A percentile compares a stretch with the other conserved stretches of the same genome.
Evolutionary conservation across 2,888 invertebrate genomes (phyloP).

Genomic region (Hyppa rectilinea): DNA sequence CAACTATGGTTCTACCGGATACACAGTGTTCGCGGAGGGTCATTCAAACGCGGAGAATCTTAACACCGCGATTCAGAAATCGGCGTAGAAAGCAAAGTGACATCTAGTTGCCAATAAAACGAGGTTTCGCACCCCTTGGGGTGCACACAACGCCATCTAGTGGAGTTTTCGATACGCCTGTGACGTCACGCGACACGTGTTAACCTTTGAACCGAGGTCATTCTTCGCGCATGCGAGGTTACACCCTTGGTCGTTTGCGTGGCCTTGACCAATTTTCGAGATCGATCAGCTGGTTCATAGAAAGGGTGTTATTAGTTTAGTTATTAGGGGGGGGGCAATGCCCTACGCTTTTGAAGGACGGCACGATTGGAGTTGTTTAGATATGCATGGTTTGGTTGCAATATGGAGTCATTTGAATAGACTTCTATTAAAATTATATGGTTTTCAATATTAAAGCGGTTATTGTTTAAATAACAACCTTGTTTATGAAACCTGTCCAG

Average conservation of each 20-base stretch:
- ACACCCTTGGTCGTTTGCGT: background rate
- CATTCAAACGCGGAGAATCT: conserved; percentile 25
- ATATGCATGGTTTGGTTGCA: background rate
- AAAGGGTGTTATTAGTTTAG: no score
- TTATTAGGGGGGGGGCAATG: background rate
- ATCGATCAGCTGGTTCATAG: conserved; percentile 1
- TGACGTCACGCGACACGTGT: conserved; percentile 18
- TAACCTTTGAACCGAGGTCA: conserved; percentile 19
- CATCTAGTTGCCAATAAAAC: conserved; percentile 44
- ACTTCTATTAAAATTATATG: background rate
- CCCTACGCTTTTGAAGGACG: background rate
- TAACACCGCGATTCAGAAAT: conserved; percentile 33
- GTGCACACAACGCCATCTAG: conserved; percentile 25
- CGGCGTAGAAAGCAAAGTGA: conserved; percentile 29
- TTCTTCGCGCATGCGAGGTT: conserved; percentile 9
- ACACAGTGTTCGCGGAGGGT: conserved; percentile 10
- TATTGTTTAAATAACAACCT: background rate
- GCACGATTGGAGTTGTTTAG: background rate
- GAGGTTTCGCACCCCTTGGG: background rate
- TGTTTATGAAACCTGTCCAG: background rate
- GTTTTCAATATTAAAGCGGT: background rate
- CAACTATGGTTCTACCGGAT: conserved; percentile 59
- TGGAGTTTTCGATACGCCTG: background rate
- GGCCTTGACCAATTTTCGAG: conserved; percentile 28
- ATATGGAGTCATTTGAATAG: background rate